These are phyloP conservation scores for Aethina tumida DNA, from an alignment of 1,140 invertebrate species.

Conservation along the genomic window DNA sequence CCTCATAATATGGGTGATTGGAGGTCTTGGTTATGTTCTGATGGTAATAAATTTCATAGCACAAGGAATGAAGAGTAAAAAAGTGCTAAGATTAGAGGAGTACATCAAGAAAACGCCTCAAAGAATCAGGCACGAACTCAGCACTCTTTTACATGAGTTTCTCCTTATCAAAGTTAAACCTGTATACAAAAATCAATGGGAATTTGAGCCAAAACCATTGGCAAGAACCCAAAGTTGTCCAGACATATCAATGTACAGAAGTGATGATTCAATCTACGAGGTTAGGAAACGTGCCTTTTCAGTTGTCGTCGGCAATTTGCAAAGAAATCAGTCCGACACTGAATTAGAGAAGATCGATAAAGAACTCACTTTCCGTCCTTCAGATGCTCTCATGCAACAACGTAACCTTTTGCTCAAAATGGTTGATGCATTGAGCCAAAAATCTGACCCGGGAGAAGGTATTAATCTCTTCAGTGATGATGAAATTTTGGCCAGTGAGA, in stretches of 20 bases:
- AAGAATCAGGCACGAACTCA: constrained; percentile 65
- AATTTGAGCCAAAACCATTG: constrained; percentile 29
- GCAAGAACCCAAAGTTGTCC: constrained; percentile 49
- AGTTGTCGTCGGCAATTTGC: constrained; percentile 42
- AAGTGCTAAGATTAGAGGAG: constrained; percentile 58
- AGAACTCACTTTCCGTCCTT: constrained; percentile 54
- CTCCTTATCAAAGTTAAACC: constrained; percentile 35
- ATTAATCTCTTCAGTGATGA: constrained; percentile 26
- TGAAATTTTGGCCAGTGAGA: constrained; percentile 57
- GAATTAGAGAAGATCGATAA: constrained; percentile 67
- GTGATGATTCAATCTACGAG: constrained; percentile 35
- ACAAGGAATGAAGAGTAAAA: constrained; percentile 60
- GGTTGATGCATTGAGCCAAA: constrained; percentile 59
- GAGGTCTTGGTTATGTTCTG: constrained; percentile 80
- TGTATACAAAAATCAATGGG: constrained; percentile 44
- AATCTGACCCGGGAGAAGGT: constrained; percentile 35
- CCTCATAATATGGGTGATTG: constrained; percentile 76
- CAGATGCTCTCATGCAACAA: constrained; percentile 53
- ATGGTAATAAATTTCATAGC: constrained; percentile 87
- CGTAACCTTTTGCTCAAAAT: constrained; percentile 61
- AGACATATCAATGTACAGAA: constrained; percentile 44
- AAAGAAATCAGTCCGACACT: constrained; percentile 61
- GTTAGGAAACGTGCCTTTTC: constrained; percentile 52
- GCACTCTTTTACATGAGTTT: constrained; percentile 29
- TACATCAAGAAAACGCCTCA: constrained; percentile 67